Base-by-base conservation (phyloP, 2,113 vertebrate genomes). In the Lampris megalopsis region DNA sequence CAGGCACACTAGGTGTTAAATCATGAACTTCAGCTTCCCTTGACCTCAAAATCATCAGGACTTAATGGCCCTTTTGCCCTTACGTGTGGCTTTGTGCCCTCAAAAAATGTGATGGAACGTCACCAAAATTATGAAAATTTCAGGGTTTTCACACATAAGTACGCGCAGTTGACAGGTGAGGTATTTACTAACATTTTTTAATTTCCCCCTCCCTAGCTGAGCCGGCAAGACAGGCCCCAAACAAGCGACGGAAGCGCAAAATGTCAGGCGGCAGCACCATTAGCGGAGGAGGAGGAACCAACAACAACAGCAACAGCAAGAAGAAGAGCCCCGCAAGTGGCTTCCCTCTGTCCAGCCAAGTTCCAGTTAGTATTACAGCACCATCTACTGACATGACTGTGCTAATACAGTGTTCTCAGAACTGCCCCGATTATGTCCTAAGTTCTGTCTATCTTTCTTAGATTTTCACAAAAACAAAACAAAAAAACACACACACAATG, bases 331-430 rank as follows among this genome's bases (percentile, higher is more conserved):
- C 97, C 0, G 97, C 96, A 87, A 98, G 97, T 88, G 99, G 96
- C 91, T 99, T 99, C 90, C 96, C 96, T 86, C 95, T 99, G 90
- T 96, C 98, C 94, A 98, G 98, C 96, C 98, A 99, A 96, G 98
- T 99, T 94, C 96, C 97, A 94, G 97, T 97, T 95, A 97, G 96
- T 96, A 94, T 94, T 93, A 90, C 87, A 79, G 94, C 93, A 93
- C 94, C 92, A 42, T 35, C 82, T 79, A 68, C 75, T 80, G 81
- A 40, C 9, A 0, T 0, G 10, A 1, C 5, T 36, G 10, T 48
- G 65, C 10, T 37, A 65, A 5, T 83, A 48, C 86, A 66, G 3
- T 35, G 5, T 37, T 9, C 8, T 10, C 10, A 47, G 2, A 49
- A n/a, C 1, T 54, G 5, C n/a, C 24, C 1, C 11, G 24, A 24